Evolutionary conservation across 2,113 vertebrate species (phyloP).

Genomic region (Oxyruncus cristatus): DNA sequence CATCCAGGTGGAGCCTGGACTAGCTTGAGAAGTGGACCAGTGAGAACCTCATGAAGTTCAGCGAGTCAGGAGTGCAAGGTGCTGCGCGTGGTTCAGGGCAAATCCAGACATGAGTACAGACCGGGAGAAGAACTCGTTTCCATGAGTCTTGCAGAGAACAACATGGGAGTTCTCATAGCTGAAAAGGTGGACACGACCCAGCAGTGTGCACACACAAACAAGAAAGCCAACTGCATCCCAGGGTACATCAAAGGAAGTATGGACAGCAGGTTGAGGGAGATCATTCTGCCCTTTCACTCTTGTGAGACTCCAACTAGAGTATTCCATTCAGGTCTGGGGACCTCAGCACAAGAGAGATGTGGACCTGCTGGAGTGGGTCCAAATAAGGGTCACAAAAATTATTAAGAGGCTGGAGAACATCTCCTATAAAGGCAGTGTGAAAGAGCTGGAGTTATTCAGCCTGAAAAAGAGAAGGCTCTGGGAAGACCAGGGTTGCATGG

Average conservation of each 20-base stretch:
- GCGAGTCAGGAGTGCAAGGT: not conserved
- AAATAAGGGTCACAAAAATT: not conserved
- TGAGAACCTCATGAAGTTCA: not conserved
- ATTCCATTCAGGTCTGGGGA: not conserved
- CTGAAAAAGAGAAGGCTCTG: not conserved
- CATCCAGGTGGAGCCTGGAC: not conserved
- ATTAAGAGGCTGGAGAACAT: not conserved
- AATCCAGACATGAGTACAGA: not conserved
- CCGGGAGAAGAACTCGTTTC: not conserved
- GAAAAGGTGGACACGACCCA: not conserved
- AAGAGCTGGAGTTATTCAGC: not conserved
- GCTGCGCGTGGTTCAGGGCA: not conserved
- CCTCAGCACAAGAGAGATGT: not conserved
- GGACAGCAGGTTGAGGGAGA: not conserved
- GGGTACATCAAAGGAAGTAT: not conserved
- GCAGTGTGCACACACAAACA: not conserved
- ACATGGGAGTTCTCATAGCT: not conserved
- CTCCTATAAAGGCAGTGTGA: not conserved
- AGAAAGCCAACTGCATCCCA: not conserved
- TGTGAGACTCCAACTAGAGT: not conserved
- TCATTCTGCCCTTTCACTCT: not conserved
- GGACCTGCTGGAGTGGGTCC: not conserved
- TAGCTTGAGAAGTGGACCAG: not conserved
- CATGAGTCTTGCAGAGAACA: not conserved
- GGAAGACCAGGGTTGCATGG: not conserved